phyloP scores from a whole-genome alignment of 2,888 invertebrate species.

The Chrysolina haemoptera region DNA sequence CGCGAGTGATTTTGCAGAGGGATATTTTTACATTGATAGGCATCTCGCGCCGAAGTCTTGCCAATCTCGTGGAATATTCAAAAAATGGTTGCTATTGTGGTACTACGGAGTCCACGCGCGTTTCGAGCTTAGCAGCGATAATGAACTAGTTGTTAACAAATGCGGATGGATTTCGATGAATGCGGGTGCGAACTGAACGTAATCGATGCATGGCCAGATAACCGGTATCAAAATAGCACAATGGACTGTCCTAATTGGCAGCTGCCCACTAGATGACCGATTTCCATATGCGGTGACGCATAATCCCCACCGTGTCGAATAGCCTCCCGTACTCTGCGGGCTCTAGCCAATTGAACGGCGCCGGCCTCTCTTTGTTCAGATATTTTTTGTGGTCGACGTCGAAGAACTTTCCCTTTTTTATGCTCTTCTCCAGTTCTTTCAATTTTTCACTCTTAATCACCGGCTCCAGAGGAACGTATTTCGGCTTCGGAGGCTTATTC shows the following conservation, averaged over 20 bases:
- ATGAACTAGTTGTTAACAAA: conserved; percentile 62
- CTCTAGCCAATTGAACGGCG: conserved; percentile 62
- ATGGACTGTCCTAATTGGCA: conserved; percentile 61
- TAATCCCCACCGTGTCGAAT: conserved; percentile 68
- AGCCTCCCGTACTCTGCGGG: conserved; percentile 64
- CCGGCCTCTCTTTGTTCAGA: conserved; percentile 57
- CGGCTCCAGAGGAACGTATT: conserved; percentile 66
- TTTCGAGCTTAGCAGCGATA: conserved; percentile 57
- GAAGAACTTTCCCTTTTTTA: conserved; percentile 67
- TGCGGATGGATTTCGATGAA: conserved; percentile 56
- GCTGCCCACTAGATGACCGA: conserved; percentile 62
- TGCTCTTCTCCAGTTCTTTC: conserved; percentile 64
- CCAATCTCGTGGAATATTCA: conserved; percentile 31
- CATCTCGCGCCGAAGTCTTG: conserved; percentile 55
- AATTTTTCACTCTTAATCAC: conserved; percentile 67
- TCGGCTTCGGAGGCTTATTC: conserved; percentile 57
- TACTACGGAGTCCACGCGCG: conserved; percentile 54
- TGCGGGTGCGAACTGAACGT: conserved; percentile 50
- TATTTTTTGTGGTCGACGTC: conserved; percentile 66
- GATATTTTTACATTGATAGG: conserved; percentile 67
- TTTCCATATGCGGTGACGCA: conserved; percentile 67
- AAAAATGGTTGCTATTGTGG: conserved; percentile 45
- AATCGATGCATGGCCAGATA: conserved; percentile 59
- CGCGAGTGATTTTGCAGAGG: conserved; percentile 86
- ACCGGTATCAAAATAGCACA: conserved; percentile 61